Evolutionary conservation across 2,888 invertebrate species (phyloP), one percentile per base, ranked within the genome.

Genomic region (Latrodectus elegans): DNA sequence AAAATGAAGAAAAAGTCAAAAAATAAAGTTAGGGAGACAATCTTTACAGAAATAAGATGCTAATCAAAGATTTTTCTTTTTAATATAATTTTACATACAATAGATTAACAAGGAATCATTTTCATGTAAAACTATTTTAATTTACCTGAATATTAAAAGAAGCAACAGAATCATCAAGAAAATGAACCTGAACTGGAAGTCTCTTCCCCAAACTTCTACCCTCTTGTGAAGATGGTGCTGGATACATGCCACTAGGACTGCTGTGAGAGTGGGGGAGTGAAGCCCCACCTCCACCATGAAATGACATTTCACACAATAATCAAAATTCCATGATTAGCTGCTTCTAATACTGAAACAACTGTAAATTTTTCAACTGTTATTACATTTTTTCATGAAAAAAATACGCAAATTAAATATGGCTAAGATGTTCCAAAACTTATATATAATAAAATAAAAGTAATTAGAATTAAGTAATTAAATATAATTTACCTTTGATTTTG

Each of bases 221-320:
- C 55, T 86, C 89, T 80, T 86, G 89, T 75, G 89, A 89, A 38
- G 85, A 88, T 82, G 88, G 85, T 70, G 74, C 65, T 72, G 84
- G 85, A 88, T 85, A 88, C 84, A 84, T 87, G 60, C 89, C 84
- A 88, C 84, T 89, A 72, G 88, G 88, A 81, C 84, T 88, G 74
- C 88, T 88, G 72, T 88, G 88, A 85, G 88, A 88, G 60, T 88
- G 88, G 85, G 88, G 88, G 65, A 88, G 80, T 65, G 84, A 82
- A 72, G 82, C 88, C 88, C 88, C 88, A 83, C 81, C 77, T 81
- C 77, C 88, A 85, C 81, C 84, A 81, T 81, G 84, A 65, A 84
- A 88, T 64, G 88, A 84, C 88, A 88, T 88, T 22, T 80, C 83
- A 83, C 52, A 68, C 70, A 79, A n/a, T 75, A 67, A 72, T 87